Conservation (phyloP, 2,888 invertebrate genomes). For the Phlogophora meticulosa region DNA sequence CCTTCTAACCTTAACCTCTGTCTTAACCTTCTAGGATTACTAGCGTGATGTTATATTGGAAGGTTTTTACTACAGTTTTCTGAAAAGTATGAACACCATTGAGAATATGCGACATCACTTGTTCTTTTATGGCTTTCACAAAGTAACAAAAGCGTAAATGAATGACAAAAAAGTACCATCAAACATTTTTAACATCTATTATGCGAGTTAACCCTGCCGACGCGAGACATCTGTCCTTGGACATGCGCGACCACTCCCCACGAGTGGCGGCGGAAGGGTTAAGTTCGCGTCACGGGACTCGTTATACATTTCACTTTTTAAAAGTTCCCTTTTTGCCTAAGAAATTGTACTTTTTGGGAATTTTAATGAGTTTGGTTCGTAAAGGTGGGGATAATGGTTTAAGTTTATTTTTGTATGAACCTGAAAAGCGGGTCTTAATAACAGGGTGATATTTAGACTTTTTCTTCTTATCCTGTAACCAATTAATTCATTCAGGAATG, state of each 20-base stretch:
- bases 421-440: neutral
- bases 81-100: too few species aligned
- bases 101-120: slow-evolving; percentile 3
- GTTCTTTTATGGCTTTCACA: slow-evolving; percentile 10
- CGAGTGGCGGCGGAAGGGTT: slow-evolving; percentile 50
- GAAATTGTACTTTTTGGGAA: slow-evolving; percentile 47
- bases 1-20: too few species aligned
- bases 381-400: slow-evolving; percentile 6
- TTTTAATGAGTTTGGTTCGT: slow-evolving; percentile 48
- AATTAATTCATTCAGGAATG: too few species aligned
- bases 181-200: slow-evolving; percentile 53
- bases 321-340: slow-evolving; percentile 36
- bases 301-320: slow-evolving; percentile 47
- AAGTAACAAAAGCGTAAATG: slow-evolving; percentile 40
- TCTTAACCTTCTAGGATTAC: too few species aligned
- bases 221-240: slow-evolving; percentile 63
- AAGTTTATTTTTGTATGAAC: slow-evolving; percentile 14
- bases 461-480: too few species aligned
- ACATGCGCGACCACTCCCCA: slow-evolving; percentile 56
- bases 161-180: slow-evolving; percentile 30
- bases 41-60: too few species aligned
- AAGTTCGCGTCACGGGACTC: slow-evolving; percentile 58
- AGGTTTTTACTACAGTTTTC: too few species aligned
- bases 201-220: slow-evolving; percentile 46
- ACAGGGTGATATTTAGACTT: neutral